Conservation (phyloP, 2,797 vertebrate species). For the Macropodus opercularis region DNA sequence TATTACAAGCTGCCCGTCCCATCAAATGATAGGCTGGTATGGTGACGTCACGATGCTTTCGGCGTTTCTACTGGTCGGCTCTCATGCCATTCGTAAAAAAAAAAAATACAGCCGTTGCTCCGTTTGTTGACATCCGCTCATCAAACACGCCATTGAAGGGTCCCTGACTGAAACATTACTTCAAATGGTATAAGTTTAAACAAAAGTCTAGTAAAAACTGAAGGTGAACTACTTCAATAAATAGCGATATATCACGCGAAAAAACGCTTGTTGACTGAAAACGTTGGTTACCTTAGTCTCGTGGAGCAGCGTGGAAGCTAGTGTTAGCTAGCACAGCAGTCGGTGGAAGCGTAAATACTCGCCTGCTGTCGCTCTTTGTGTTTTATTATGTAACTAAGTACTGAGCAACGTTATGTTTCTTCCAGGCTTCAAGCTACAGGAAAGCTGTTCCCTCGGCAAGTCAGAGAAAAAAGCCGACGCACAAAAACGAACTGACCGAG, state of each 20-base stretch:
- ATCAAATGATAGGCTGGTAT: constrained; percentile 54
- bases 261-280: not conserved
- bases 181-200: constrained; percentile 54
- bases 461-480: constrained; percentile 82
- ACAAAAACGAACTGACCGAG: constrained; percentile 88
- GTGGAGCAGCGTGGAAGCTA: constrained; percentile 28
- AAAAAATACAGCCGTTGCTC: constrained; percentile 11
- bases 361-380: not conserved
- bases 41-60: accelerated
- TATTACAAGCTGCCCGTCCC: constrained; percentile 13
- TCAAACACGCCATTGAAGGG: not conserved
- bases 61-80: constrained; percentile 45
- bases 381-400: not conserved
- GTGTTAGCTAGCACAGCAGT: constrained; percentile 36
- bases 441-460: constrained; percentile 72
- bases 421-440: constrained; percentile 83
- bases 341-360: not conserved
- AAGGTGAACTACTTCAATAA: not conserved
- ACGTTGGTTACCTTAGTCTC: constrained; percentile 4
- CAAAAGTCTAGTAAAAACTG: not conserved
- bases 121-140: constrained; percentile 60
- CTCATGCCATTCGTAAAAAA: constrained; percentile 28
- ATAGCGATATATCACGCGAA: not conserved
- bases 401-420: not conserved
- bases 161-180: not conserved